A percentile compares a stretch with the other conserved stretches of the same genome.
Conservation (phyloP, 2,113 vertebrate species). For the Clarias gariepinus region DNA sequence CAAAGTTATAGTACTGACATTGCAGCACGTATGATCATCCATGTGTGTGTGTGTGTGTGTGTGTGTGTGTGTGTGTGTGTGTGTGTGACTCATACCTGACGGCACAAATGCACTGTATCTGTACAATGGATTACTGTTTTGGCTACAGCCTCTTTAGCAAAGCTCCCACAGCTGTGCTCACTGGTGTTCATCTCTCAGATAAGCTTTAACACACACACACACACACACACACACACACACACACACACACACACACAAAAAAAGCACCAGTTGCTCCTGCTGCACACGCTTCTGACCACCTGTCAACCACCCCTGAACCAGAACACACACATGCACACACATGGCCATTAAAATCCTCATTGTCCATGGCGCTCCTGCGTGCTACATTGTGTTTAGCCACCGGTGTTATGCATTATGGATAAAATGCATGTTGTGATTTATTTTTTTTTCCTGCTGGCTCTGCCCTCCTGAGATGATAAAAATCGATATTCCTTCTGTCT, state of each 20-base stretch:
- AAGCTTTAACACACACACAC: conserved; percentile 27
- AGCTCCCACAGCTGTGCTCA: conserved; percentile 61
- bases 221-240: conserved; percentile 16
- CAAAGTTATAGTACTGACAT: not conserved
- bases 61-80: conserved; percentile 6
- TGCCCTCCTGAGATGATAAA: conserved; percentile 39
- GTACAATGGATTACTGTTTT: conserved; percentile 64
- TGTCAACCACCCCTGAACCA: conserved; percentile 56
- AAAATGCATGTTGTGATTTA: conserved; percentile 23
- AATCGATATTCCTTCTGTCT: conserved; percentile 39
- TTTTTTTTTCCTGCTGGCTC: conserved; percentile 31
- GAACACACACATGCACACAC: not conserved
- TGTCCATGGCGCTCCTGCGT: not conserved
- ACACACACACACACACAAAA: conserved; percentile 39
- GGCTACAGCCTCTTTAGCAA: conserved; percentile 34
- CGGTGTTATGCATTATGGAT: conserved; percentile 16
- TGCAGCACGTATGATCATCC: not conserved
- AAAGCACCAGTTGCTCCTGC: conserved; percentile 67
- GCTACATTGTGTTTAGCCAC: not conserved
- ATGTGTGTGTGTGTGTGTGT: too few relatives aligned
- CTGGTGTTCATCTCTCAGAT: conserved; percentile 28
- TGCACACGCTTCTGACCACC: conserved; percentile 69
- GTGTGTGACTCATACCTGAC: conserved; percentile 36
- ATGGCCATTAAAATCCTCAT: conserved; percentile 2
- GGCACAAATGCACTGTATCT: conserved; percentile 59